Conservation (phyloP, 2,113 vertebrate species). For the Epinephelus fuscoguttatus region DNA sequence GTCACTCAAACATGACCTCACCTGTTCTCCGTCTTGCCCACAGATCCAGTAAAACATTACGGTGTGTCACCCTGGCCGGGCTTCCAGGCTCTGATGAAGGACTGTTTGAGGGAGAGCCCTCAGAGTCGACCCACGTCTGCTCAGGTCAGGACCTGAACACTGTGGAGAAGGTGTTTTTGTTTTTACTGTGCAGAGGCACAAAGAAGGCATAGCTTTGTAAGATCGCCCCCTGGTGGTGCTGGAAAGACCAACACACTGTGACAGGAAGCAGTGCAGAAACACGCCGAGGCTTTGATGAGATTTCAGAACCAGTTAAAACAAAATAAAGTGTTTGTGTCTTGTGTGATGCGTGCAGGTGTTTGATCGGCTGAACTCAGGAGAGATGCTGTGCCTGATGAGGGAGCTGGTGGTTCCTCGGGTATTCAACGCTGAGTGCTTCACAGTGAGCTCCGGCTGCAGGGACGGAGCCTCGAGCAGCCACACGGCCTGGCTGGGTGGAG, state of each 20-base stretch:
- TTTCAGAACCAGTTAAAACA: not conserved
- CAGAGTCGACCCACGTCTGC: slow-evolving; percentile 93
- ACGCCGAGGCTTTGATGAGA: not conserved
- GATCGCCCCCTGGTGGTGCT: not conserved
- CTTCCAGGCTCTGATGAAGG: slow-evolving; percentile 92
- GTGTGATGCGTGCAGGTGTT: slow-evolving; percentile 85
- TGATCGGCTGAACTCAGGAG: slow-evolving; percentile 91
- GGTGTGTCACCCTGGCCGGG: slow-evolving; percentile 91
- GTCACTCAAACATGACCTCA: not conserved
- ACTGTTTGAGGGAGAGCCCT: slow-evolving; percentile 93
- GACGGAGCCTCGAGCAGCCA: slow-evolving; percentile 32
- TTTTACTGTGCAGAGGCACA: not conserved
- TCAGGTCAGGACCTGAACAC: slow-evolving; percentile 79
- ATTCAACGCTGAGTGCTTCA: slow-evolving; percentile 88
- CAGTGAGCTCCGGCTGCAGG: slow-evolving; percentile 57
- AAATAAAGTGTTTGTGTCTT: not conserved
- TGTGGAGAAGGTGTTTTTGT: not conserved
- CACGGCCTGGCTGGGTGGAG: slow-evolving; percentile 90
- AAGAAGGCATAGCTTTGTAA: not conserved
- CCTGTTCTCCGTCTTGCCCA: not conserved
- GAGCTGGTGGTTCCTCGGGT: slow-evolving; percentile 82
- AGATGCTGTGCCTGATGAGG: slow-evolving; percentile 91
- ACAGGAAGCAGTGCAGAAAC: too few species aligned
- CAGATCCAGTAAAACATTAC: slow-evolving; percentile 96
- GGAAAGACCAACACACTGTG: not conserved